Base-by-base conservation (phyloP, 2,797 vertebrate genomes). In the Microctenopoma stevenorrisi region DNA sequence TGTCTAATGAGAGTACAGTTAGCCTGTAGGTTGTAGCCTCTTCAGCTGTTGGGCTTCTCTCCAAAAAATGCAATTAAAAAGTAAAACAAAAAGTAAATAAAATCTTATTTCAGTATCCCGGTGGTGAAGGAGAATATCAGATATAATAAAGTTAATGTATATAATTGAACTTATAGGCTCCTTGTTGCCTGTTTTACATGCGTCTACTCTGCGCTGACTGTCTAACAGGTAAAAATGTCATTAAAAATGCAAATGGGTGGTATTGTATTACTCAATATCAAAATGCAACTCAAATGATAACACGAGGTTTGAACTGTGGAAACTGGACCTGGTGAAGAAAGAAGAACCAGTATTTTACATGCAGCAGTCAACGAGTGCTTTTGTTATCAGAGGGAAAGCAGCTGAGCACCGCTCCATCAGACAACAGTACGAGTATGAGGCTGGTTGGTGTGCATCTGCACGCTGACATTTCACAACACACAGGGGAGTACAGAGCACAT, bases 391-490 rank as follows among this genome's bases (percentile, higher is more conserved):
- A 51, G 18, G n/a, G n/a, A 38, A 18, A 57, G 51, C 64, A 64
- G 54, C 55, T 11, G 40, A 72, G 57, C 15, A 38, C 64, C 26
- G 66, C 51, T 74, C 51, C 18, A 43, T 78, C 46, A 56, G 47
- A 48, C 53, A 59, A 46, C 74, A 30, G 60, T 58, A 18, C 25
- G 47, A 60, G 18, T 15, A 16, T 2, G 15, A 64, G 37, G 43
- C 64, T 63, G 48, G 6, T 44, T 44, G n/a, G 18, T 33, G 55
- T 44, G 37, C n/a, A 9, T 58, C 43, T 51, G 38, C 22, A 25
- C 4, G 2, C 58, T 59, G 53, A 69, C 68, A 70, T 76, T 79
- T 81, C 61, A 80, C 60, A 77, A 64, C 66, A 69, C 65, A 69
- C 50, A 30, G 26, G 30, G 73, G 60, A 52, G 56, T 28, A 48